Evolutionary conservation across 2,113 vertebrate species (phyloP).

Genomic region (Tetraodon nigroviridis): DNA sequence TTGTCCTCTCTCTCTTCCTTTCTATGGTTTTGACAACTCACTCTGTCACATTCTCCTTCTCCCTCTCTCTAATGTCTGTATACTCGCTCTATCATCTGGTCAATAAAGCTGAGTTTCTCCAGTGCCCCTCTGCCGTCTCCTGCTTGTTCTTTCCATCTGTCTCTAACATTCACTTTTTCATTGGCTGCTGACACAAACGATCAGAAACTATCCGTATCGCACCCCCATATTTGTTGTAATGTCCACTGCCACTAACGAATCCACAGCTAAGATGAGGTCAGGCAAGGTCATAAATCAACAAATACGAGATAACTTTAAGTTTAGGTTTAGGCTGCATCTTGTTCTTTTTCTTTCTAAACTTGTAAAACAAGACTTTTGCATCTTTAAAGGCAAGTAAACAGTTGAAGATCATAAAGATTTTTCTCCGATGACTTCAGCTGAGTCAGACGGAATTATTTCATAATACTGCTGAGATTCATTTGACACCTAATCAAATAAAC

Average conservation of each 20-base stretch:
- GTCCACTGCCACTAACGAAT: slow-evolving; percentile 53
- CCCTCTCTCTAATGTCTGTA: slow-evolving; percentile 57
- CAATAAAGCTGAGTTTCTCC: slow-evolving; percentile 73
- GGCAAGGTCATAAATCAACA: background rate
- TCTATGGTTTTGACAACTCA: slow-evolving; percentile 29
- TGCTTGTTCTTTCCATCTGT: slow-evolving; percentile 69
- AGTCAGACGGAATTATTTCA: background rate
- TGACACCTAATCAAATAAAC: background rate
- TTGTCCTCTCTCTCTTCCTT: slow-evolving; percentile 44
- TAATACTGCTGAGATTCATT: background rate
- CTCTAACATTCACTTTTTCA: slow-evolving; percentile 62
- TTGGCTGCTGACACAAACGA: slow-evolving; percentile 58
- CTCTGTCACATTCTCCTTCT: slow-evolving; percentile 14
- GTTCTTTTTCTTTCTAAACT: too few relatives aligned
- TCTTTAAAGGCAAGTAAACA: too few relatives aligned
- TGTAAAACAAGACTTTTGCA: too few relatives aligned
- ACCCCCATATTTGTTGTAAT: slow-evolving; percentile 46
- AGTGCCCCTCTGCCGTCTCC: slow-evolving; percentile 67
- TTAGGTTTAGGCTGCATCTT: too few relatives aligned
- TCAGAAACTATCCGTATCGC: slow-evolving; percentile 41
- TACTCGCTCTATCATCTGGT: slow-evolving; percentile 61
- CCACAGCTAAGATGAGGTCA: background rate
- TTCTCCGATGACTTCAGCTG: background rate
- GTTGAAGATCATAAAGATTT: too few relatives aligned
- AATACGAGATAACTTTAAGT: too few relatives aligned